Percentiles rank a stretch among this genome's conserved stretches.
phyloP scores from a whole-genome alignment of 2,797 vertebrate genomes.

The Melanotaenia nigrans region DNA sequence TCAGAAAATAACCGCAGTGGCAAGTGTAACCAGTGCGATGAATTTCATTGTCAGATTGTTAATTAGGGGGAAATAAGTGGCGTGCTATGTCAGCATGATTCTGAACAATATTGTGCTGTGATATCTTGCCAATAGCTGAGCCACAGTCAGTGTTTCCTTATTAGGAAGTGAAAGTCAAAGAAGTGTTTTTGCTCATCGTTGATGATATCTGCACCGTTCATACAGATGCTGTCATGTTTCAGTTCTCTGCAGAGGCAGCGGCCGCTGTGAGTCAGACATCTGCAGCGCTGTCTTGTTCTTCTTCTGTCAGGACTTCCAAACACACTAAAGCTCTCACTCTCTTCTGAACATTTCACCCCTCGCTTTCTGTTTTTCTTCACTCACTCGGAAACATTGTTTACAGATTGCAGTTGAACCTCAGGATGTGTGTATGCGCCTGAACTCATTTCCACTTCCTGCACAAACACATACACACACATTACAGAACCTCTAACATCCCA shows the following conservation, averaged over 20 bases:
- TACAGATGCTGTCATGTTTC: slow-evolving; percentile 12
- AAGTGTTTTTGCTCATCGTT: slow-evolving; percentile 24
- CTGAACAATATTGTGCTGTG: slow-evolving; percentile 45
- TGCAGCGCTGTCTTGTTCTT: slow-evolving; percentile 49
- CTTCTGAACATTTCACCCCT: slow-evolving; percentile 62
- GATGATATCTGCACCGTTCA: slow-evolving; percentile 25
- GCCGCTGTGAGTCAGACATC: slow-evolving; percentile 51
- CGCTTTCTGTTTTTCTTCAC: slow-evolving; percentile 63
- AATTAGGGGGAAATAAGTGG: slow-evolving; percentile 65
- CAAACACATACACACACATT: slow-evolving; percentile 7
- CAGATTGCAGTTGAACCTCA: slow-evolving; percentile 58
- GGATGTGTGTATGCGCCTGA: slow-evolving; percentile 27
- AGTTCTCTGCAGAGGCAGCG: slow-evolving; percentile 22
- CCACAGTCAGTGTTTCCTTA: slow-evolving; percentile 37
- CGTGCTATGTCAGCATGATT: slow-evolving; percentile 41
- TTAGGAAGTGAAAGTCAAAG: slow-evolving; percentile 47
- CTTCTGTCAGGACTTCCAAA: slow-evolving; percentile 39
- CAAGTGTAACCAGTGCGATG: slow-evolving; percentile 39
- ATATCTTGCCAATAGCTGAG: slow-evolving; percentile 45
- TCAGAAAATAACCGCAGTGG: slow-evolving; percentile 48
- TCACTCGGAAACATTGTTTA: slow-evolving; percentile 67
- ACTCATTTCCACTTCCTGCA: slow-evolving; percentile 24
- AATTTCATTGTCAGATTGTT: slow-evolving; percentile 63
- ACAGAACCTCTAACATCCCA: slow-evolving; percentile 31
- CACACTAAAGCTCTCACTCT: slow-evolving; percentile 15